Percentiles rank a stretch among this genome's conserved stretches.
phyloP scores from a whole-genome alignment of 2,797 vertebrate genomes.

The Taenioides sp. region DNA sequence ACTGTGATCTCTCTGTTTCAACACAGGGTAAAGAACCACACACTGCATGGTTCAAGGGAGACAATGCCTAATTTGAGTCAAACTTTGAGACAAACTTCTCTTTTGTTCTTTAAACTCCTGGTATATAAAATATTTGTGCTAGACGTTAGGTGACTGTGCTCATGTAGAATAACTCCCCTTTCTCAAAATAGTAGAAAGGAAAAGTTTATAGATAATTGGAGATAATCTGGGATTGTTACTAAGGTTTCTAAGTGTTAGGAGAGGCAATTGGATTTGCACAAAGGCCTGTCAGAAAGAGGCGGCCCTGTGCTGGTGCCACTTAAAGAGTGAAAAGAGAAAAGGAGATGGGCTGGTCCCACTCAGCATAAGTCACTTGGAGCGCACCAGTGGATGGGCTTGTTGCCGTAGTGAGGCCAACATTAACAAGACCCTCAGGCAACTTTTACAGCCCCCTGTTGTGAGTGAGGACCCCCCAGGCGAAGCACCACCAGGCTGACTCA shows the following conservation, averaged over 20 bases:
- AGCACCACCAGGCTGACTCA: slow-evolving; percentile 66
- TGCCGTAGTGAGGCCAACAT: slow-evolving; percentile 68
- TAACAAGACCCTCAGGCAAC: slow-evolving; percentile 69
- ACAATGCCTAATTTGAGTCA: background rate
- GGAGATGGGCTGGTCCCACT: slow-evolving; percentile 50
- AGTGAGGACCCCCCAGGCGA: slow-evolving; percentile 75
- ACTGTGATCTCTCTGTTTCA: slow-evolving; percentile 64
- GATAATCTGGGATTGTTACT: background rate
- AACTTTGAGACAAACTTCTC: background rate
- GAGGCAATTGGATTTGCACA: slow-evolving; percentile 47
- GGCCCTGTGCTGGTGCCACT: slow-evolving; percentile 59
- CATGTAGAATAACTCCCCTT: background rate
- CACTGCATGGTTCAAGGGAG: slow-evolving; percentile 31
- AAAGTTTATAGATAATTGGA: background rate
- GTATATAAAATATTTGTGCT: background rate
- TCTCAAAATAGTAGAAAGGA: background rate
- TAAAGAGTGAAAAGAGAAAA: slow-evolving; percentile 51
- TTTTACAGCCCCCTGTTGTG: slow-evolving; percentile 73
- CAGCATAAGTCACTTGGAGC: slow-evolving; percentile 30
- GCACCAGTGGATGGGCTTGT: slow-evolving; percentile 61
- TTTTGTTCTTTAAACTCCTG: background rate
- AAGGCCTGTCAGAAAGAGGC: slow-evolving; percentile 46
- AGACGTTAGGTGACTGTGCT: background rate
- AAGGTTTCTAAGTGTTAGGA: slow-evolving; percentile 21
- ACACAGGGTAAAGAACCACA: slow-evolving; percentile 5